Conservation (phyloP, 2,113 vertebrate genomes). For the Crocuta crocuta region DNA sequence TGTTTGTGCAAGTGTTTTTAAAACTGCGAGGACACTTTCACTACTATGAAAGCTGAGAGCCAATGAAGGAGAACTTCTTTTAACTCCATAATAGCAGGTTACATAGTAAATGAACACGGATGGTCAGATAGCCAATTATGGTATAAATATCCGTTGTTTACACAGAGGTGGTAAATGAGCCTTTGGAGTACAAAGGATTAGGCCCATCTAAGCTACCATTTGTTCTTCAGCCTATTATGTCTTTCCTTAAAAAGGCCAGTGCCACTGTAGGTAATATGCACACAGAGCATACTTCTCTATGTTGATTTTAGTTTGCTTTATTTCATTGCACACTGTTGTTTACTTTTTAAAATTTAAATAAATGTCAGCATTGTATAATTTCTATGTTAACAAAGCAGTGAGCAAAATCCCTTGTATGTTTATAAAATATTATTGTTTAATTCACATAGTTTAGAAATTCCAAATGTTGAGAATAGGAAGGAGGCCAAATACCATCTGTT, state of each 20-base stretch:
- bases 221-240: conserved; percentile 87
- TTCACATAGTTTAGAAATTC: conserved; percentile 94
- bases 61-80: conserved; percentile 86
- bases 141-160: conserved; percentile 89
- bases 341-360: conserved; percentile 94
- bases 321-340: conserved; percentile 92
- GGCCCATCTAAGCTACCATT: conserved; percentile 86
- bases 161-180: conserved; percentile 87
- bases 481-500: conserved; percentile 95
- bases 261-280: conserved; percentile 83
- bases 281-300: conserved; percentile 86
- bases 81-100: conserved; percentile 89
- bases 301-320: conserved; percentile 92
- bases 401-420: conserved; percentile 94
- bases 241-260: conserved; percentile 84
- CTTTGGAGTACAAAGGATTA: conserved; percentile 86
- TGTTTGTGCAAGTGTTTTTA: conserved; percentile 80
- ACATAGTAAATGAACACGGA: conserved; percentile 82
- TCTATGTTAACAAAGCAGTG: conserved; percentile 94
- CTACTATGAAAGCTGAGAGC: conserved; percentile 81
- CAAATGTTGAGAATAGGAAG: conserved; percentile 94
- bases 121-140: conserved; percentile 89
- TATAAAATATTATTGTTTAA: conserved; percentile 96
- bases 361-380: conserved; percentile 95
- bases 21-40: conserved; percentile 87